Percentiles rank a stretch among this genome's conserved stretches.
phyloP scores from a whole-genome alignment of 2,888 invertebrate genomes.

The Sympetrum striolatum region DNA sequence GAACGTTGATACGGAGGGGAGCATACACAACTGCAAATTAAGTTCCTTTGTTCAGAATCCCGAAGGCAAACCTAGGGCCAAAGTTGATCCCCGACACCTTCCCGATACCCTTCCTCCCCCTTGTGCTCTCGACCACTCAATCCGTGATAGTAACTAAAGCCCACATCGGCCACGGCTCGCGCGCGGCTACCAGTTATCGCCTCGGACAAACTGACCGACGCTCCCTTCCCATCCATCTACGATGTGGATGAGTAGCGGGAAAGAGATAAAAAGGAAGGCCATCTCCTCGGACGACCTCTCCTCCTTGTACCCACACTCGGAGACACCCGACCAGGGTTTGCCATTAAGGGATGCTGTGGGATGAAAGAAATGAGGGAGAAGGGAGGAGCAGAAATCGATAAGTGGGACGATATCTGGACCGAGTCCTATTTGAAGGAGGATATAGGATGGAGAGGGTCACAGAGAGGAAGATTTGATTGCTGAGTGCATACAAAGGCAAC shows the following conservation, averaged over 20 bases:
- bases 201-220: background rate
- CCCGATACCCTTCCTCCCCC: background rate
- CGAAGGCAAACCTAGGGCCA: conserved; percentile 12
- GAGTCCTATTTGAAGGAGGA: background rate
- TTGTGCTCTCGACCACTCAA: background rate
- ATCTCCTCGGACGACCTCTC: background rate
- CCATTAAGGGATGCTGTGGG: background rate
- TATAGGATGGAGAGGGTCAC: background rate
- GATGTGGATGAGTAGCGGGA: background rate
- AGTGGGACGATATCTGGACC: background rate
- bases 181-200: background rate
- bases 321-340: conserved; percentile 13
- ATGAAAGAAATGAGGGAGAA: background rate
- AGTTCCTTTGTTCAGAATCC: conserved; percentile 26
- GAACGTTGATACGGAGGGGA: background rate
- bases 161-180: background rate
- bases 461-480: background rate
- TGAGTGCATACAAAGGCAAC: too few species aligned
- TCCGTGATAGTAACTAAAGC: background rate
- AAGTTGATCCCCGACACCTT: background rate
- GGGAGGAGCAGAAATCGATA: background rate
- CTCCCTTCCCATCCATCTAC: background rate
- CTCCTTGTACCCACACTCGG: background rate
- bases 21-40: conserved; percentile 36
- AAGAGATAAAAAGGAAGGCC: background rate